phyloP scores from a whole-genome alignment of 2,113 vertebrate species.

The Anthoscopus minutus region DNA sequence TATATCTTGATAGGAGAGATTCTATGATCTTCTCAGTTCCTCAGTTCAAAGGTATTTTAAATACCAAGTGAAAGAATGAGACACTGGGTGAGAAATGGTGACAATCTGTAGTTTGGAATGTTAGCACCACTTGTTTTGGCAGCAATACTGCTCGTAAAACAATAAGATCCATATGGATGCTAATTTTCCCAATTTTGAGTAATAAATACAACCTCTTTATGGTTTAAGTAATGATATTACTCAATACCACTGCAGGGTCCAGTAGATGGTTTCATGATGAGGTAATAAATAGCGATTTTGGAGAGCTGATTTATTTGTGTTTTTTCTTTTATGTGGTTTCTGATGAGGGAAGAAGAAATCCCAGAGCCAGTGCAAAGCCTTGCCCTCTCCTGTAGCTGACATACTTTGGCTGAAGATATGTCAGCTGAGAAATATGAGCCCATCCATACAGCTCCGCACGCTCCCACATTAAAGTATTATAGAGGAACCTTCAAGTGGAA shows the following conservation, averaged over 20 bases:
- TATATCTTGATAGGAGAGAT: slow-evolving; percentile 30
- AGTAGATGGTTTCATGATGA: slow-evolving; percentile 46
- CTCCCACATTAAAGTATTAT: slow-evolving; percentile 56
- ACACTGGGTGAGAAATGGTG: slow-evolving; percentile 20
- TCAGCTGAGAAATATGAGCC: slow-evolving; percentile 58
- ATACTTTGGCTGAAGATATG: slow-evolving; percentile 59
- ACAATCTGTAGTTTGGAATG: slow-evolving; percentile 53
- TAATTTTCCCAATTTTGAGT: slow-evolving; percentile 59
- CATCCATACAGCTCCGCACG: slow-evolving; percentile 2
- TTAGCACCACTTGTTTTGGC: slow-evolving; percentile 61
- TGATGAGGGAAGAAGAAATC: slow-evolving; percentile 46
- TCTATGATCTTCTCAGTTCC: slow-evolving; percentile 11
- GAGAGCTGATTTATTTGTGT: slow-evolving; percentile 52
- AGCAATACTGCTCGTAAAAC: slow-evolving; percentile 25
- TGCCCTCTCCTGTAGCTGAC: slow-evolving; percentile 60
- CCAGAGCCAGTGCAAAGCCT: slow-evolving; percentile 37
- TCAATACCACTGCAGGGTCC: slow-evolving; percentile 54
- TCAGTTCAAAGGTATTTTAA: slow-evolving; percentile 46
- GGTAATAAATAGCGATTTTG: slow-evolving; percentile 58
- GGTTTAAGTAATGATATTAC: slow-evolving; percentile 55
- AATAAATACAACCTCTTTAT: slow-evolving; percentile 51
- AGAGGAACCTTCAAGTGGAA: slow-evolving; percentile 59
- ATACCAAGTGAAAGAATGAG: slow-evolving; percentile 34
- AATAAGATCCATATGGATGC: slow-evolving; percentile 62
- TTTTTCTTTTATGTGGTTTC: slow-evolving; percentile 62